These are phyloP conservation scores for Zootoca vivipara DNA, from an alignment of 2,113 vertebrate genomes.

Conservation along the genomic window DNA sequence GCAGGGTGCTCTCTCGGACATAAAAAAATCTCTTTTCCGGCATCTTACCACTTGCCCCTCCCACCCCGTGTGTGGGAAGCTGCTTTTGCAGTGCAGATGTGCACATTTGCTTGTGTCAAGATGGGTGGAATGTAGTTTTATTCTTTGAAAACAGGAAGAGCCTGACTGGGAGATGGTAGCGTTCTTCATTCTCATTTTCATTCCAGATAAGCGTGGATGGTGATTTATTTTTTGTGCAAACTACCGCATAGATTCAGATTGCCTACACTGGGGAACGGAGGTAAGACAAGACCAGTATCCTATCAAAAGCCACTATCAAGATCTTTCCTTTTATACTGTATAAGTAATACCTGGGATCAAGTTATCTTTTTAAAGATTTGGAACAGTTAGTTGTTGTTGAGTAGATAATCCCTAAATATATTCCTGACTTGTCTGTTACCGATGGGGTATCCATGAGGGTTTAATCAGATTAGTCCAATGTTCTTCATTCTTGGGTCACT, in stretches of 20 bases:
- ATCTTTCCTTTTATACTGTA: not conserved
- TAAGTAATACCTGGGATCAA: not conserved
- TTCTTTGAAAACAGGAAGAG: too few species aligned
- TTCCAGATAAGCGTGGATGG: slow-evolving; percentile 22
- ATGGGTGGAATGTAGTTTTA: too few species aligned
- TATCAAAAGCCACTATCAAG: too few species aligned
- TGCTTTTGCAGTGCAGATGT: too few species aligned
- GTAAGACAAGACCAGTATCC: not conserved
- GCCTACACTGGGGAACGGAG: not conserved
- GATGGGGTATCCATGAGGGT: not conserved
- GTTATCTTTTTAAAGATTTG: not conserved
- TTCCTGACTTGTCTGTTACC: not conserved
- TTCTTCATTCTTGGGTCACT: too few species aligned
- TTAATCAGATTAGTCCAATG: not conserved
- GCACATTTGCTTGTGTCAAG: too few species aligned
- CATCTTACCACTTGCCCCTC: too few species aligned
- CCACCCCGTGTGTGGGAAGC: too few species aligned
- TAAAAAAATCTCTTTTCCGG: too few species aligned
- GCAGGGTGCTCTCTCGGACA: too few species aligned
- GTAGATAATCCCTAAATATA: not conserved
- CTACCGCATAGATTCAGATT: not conserved
- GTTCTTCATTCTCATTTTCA: not conserved
- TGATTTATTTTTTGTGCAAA: slow-evolving; percentile 7
- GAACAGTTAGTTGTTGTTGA: not conserved
- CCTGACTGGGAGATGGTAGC: too few species aligned